Conservation (phyloP, 2,113 vertebrate species). For the Miniopterus natalensis region DNA sequence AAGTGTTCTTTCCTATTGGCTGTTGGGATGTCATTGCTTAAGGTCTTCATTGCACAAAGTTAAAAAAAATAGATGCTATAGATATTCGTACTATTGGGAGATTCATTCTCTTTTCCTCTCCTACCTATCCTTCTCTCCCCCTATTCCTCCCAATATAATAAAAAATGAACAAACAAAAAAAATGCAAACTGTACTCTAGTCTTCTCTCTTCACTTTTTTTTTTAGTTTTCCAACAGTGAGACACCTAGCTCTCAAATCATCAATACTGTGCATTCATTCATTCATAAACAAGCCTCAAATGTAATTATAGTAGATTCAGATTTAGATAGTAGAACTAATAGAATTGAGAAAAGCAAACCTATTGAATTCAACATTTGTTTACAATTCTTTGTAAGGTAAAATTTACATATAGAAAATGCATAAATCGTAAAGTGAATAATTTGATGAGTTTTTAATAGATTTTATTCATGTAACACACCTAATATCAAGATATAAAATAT, state of each 20-base stretch:
- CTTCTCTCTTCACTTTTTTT: background rate
- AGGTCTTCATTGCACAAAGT: background rate
- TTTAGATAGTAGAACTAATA: background rate
- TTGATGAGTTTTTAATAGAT: background rate
- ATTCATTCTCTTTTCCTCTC: background rate
- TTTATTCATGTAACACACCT: background rate
- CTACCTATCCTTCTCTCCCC: background rate
- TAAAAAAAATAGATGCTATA: background rate
- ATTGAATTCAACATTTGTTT: background rate
- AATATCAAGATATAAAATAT: background rate
- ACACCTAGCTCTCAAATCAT: background rate
- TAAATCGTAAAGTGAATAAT: background rate
- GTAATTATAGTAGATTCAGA: background rate
- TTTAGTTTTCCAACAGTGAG: background rate
- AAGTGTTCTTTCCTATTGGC: background rate
- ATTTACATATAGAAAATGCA: background rate
- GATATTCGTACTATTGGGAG: background rate
- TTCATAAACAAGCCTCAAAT: background rate
- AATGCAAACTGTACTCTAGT: background rate
- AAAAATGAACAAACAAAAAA: background rate
- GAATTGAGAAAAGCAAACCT: background rate
- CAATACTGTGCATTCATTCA: background rate
- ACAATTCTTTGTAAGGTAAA: background rate
- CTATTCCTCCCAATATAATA: background rate
- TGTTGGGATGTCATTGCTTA: background rate